A percentile compares a stretch with the other conserved stretches of the same genome.
Conservation (phyloP, 2,888 invertebrate species). For the Cheilosia pagana region DNA sequence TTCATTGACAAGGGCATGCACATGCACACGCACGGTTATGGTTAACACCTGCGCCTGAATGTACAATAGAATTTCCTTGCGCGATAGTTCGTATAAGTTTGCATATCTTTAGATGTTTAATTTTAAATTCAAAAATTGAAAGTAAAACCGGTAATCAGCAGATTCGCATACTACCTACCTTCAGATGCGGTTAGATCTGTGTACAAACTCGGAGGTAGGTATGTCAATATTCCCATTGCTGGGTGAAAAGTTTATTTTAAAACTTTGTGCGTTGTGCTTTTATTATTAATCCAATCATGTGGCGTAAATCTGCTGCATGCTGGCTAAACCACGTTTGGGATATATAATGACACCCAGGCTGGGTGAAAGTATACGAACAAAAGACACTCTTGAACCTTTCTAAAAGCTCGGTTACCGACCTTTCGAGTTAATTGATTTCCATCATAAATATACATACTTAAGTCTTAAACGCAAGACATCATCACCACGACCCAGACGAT, state of each 20-base stretch:
- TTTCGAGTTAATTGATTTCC: constrained; percentile 23
- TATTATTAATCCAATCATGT: background rate
- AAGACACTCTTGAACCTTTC: constrained; percentile 43
- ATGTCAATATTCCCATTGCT: background rate
- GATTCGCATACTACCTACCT: too few species aligned
- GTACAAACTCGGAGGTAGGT: background rate
- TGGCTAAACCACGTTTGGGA: background rate
- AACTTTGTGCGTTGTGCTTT: too few species aligned
- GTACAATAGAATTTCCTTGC: background rate
- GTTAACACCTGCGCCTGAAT: background rate
- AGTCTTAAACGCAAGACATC: background rate
- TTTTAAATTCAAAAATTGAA: background rate
- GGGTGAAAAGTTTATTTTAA: background rate
- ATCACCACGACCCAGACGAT: background rate
- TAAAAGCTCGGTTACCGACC: constrained; percentile 34
- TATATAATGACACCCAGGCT: background rate
- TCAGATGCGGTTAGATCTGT: too few species aligned
- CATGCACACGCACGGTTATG: background rate
- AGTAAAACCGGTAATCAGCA: too few species aligned
- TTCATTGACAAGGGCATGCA: background rate
- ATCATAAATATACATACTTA: constrained; percentile 1
- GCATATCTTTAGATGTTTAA: constrained; percentile 1
- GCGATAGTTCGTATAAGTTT: background rate
- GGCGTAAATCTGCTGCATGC: background rate
- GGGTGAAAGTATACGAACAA: constrained; percentile 47